Evolutionary conservation across 2,797 vertebrate species (phyloP), one percentile per base, ranked within the genome.

Genomic region (Malacoctenus gilli): DNA sequence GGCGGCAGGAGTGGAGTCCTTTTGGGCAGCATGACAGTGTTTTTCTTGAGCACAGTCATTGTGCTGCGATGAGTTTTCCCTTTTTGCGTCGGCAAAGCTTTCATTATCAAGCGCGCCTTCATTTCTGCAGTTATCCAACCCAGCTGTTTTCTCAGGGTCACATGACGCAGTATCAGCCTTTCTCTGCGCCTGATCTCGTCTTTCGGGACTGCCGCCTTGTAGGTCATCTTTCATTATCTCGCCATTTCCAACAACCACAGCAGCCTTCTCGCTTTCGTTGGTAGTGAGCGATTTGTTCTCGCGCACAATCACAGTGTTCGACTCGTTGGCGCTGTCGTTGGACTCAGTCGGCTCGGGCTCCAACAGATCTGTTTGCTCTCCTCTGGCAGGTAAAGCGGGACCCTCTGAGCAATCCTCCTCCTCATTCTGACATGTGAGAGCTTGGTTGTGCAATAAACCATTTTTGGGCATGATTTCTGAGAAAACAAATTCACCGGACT

Each of bases 381-480:
- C 83, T 82, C 89, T 85, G 36, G 87, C 80, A 69, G 89, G 89
- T 84, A 91, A 78, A 8, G 88, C 87, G 4, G 89, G 89, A 0
- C 83, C 84, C 5, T 88, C 86, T 12, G 53, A 68, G 70, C 68
- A 59, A 20, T 87, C 86, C 64, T 83, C 83, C 4, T 86, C 80
- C 23, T 86, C 85, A 62, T n/a, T n/a, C n/a, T 80, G 56, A 77
- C 74, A 68, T 8, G 67, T 12, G 30, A 70, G 71, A 20, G 68
- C 68, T 71, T 91, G 85, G 60, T 88, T 87, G 68, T 89, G 82
- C 25, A 92, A 62, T 30, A 91, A 79, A 49, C 89, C 87, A 35
- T 91, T 90, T 86, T 88, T 89, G 19, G 89, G 88, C 87, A 88
- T 88, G 47, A 89, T 79, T 80, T 90, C 91, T 59, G 89, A 90